Evolutionary conservation across 2,797 vertebrate species (phyloP), one percentile per base, ranked within the genome.

Genomic region (Bryconaethiops microstoma): DNA sequence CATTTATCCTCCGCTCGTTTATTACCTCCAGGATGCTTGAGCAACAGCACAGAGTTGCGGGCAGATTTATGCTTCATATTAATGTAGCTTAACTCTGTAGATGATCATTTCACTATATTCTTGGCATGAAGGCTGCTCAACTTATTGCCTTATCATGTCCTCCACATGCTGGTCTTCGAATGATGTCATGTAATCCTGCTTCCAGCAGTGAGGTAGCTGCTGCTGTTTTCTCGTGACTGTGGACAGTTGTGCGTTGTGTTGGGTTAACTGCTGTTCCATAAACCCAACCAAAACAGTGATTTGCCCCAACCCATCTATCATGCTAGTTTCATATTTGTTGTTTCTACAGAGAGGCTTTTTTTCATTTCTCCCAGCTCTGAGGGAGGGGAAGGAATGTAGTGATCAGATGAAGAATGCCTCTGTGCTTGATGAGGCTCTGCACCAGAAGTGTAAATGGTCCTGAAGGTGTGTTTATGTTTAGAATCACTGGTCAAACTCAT

Each of bases 371-470:
- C 54, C 42, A 73, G 63, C 16, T 83, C 57, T 52, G 48, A 75
- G 76, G 45, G 35, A 73, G 23, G 80, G 29, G 73, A 69, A 77
- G 77, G 83, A 81, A 82, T 64, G 52, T 71, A 71, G 65, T 68
- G 48, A 86, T 87, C 19, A 80, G 71, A 86, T 67, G 29, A 74
- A 78, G 78, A 79, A 79, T 59, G 72, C 74, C 50, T 70, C 50
- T 63, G 39, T 60, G 45, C 9, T 68, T 73, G 70, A 65, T 76
- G 75, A 45, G 23, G n/a, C 60, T 86, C 70, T 73, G 70, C 25
- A 19, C 76, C 40, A 63, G 29, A 83, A 63, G 39, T 62, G 40
- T 79, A 79, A 63, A 79, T 63, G 67, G n/a, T 78, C 57, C 16
- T 23, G 65, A 78, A 42, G 45, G 74, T 29, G 7, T 76, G 65